Evolutionary conservation across 1,140 invertebrate genomes (phyloP).

Genomic region (Alviniconcha marisindica): DNA sequence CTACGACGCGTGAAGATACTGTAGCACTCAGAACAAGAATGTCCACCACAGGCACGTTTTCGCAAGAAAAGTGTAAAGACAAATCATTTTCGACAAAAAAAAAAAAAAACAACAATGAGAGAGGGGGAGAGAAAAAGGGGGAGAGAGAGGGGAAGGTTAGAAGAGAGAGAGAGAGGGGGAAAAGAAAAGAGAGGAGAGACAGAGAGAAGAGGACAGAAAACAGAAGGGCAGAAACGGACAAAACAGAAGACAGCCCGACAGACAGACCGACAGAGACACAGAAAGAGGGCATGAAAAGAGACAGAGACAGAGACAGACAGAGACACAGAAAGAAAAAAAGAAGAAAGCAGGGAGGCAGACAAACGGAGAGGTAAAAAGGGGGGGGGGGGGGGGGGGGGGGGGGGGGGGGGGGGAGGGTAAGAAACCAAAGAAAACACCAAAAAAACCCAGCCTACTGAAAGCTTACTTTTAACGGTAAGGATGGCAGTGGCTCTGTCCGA

Average conservation of each 20-base stretch:
- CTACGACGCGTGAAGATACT: too few species aligned
- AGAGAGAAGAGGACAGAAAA: not conserved
- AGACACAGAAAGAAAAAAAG: too few species aligned
- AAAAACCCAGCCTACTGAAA: too few species aligned
- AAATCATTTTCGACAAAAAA: too few species aligned
- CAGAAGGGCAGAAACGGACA: not conserved
- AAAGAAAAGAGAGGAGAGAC: not conserved
- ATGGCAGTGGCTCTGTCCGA: slow-evolving; percentile 88
- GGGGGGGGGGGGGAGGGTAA: too few species aligned
- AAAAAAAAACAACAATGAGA: not conserved
- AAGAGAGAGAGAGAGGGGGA: not conserved
- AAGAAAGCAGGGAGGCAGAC: too few species aligned
- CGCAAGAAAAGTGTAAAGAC: too few species aligned
- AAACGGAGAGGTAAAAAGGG: too few species aligned
- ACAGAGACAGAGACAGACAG: not conserved
- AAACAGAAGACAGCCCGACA: not conserved
- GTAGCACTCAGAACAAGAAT: too few species aligned
- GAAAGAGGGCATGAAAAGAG: not conserved
- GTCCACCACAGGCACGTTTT: too few species aligned
- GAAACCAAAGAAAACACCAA: too few species aligned
- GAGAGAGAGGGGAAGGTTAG: not conserved
- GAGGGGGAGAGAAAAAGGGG: not conserved
- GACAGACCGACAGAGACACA: not conserved
- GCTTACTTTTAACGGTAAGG: slow-evolving; percentile 89
- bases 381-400: too few species aligned